A percentile compares a stretch with the other conserved stretches of the same genome.
Evolutionary conservation across 2,888 invertebrate species (phyloP).

Genomic region (Tromatobia lineatoria): DNA sequence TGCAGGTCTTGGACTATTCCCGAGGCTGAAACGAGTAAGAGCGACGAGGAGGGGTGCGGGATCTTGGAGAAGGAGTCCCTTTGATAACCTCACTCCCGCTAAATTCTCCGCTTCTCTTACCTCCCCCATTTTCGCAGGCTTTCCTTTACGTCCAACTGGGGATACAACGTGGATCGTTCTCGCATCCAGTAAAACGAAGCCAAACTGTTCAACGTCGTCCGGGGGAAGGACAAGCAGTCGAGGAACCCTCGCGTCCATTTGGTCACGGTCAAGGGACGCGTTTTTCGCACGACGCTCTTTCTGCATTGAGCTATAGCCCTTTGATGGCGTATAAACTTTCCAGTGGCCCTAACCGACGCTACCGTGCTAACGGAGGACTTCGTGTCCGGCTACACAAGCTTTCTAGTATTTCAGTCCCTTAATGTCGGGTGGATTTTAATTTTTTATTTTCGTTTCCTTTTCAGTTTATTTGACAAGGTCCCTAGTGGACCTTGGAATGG

Average conservation of each 20-base stretch:
- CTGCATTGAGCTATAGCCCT: constrained; percentile 32
- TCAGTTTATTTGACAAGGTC: constrained; percentile 4
- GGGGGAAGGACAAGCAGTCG: constrained; percentile 41
- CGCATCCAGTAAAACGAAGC: constrained; percentile 74
- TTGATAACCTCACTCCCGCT: constrained; percentile 50
- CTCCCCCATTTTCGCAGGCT: constrained; percentile 60
- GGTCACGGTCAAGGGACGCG: constrained; percentile 66
- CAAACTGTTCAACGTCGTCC: constrained; percentile 71
- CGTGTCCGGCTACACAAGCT: constrained; percentile 27
- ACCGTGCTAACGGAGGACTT: constrained; percentile 2
- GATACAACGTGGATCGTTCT: constrained; percentile 66
- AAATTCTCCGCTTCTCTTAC: constrained; percentile 64
- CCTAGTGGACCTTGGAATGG: neutral
- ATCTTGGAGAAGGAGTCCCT: constrained; percentile 51
- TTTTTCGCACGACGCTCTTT: constrained; percentile 55
- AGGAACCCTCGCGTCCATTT: constrained; percentile 61
- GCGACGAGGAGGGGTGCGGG: constrained; percentile 1
- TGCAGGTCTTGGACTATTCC: constrained; percentile 56
- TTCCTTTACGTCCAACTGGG: constrained; percentile 48
- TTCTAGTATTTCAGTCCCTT: constrained; percentile 16
- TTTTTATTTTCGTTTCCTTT: constrained; percentile 29
- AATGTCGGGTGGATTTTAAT: constrained; percentile 30
- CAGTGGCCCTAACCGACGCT: constrained; percentile 38
- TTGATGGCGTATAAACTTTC: constrained; percentile 61
- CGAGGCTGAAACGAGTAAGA: constrained; percentile 10